Base-by-base conservation (phyloP, 1,140 invertebrate species). In the Drosophila funebris region DNA sequence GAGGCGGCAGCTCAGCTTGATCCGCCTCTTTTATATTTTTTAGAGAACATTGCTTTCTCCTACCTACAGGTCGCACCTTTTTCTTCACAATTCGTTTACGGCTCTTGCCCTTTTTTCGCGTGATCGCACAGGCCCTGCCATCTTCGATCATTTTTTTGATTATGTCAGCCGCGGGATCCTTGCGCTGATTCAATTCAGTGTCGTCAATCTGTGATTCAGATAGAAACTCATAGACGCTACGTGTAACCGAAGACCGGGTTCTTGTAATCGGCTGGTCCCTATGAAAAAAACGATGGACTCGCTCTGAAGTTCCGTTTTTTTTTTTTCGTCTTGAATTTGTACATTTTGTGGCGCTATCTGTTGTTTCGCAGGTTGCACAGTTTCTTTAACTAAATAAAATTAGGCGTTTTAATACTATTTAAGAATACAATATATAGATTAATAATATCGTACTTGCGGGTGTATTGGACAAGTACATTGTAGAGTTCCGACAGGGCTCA, bases 211-310 rank as follows among this genome's bases (percentile, higher is more conserved):
- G 72, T 0, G 90, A 90, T 29, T 88, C 75, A 1, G 85, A 90
- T 0, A 91, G 60, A 48, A 91, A 91, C 8, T 91, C 90, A 24
- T 88, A 91, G 2, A 91, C 74, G 27, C 84, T 75, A 6, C 73
- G 68, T 13, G 60, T 75, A 2, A 80, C 64, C 1, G 84, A 74
- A 0, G 84, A 84, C 29, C 77, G 69, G 5, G 60, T 29, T 53
- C 68, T 46, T 1, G 43, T 1, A 5, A 43, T 60, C 1, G 53
- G 46, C 18, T 73, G 67, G 18, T 88, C 67, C 31, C 78, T 53
- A 22, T 88, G 72, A 13, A 87, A 87, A 20, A 87, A 88, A 9
- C 83, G 70, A 5, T 20, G 8, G 1, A 5, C 16, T n/a, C 27
- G 5, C 4, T 60, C 31, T 8, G 11, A 9, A 8, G 4, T 7